A percentile compares a stretch with the other conserved stretches of the same genome.
phyloP scores from a whole-genome alignment of 2,113 vertebrate genomes.

The Nycticebus coucang region DNA sequence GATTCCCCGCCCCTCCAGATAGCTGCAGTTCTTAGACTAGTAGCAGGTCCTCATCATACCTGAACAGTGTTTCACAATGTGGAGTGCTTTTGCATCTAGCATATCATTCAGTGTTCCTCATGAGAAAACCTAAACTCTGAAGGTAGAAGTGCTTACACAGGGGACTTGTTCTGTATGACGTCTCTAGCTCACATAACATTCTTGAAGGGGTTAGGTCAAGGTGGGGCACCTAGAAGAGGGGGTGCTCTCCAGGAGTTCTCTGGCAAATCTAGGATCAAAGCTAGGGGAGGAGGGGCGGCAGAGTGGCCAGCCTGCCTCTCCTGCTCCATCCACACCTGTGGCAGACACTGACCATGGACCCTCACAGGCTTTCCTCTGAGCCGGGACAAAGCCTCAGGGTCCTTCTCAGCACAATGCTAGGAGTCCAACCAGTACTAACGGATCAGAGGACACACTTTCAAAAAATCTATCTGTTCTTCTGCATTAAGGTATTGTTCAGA shows the following conservation, averaged over 20 bases:
- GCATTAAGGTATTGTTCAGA: neutral
- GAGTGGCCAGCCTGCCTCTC: neutral
- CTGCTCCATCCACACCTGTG: too few species aligned
- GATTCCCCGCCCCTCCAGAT: neutral
- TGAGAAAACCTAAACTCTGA: neutral
- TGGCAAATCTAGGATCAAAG: neutral
- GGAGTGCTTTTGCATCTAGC: neutral
- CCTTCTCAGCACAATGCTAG: neutral
- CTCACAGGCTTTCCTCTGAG: neutral
- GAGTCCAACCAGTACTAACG: neutral
- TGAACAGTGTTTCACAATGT: neutral
- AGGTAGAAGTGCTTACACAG: neutral
- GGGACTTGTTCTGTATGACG: neutral
- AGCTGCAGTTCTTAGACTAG: neutral
- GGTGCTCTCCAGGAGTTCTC: neutral
- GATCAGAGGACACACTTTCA: neutral
- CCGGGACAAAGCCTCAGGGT: neutral
- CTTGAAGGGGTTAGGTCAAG: neutral
- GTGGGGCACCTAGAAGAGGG: too few species aligned
- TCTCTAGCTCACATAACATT: neutral
- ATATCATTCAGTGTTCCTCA: neutral
- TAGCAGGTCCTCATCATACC: neutral
- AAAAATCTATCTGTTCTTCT: conserved; percentile 14
- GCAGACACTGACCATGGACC: neutral
- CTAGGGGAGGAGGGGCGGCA: neutral